Evolutionary conservation across 2,797 vertebrate genomes (phyloP).

Genomic region (Acestrorhynchus altus): DNA sequence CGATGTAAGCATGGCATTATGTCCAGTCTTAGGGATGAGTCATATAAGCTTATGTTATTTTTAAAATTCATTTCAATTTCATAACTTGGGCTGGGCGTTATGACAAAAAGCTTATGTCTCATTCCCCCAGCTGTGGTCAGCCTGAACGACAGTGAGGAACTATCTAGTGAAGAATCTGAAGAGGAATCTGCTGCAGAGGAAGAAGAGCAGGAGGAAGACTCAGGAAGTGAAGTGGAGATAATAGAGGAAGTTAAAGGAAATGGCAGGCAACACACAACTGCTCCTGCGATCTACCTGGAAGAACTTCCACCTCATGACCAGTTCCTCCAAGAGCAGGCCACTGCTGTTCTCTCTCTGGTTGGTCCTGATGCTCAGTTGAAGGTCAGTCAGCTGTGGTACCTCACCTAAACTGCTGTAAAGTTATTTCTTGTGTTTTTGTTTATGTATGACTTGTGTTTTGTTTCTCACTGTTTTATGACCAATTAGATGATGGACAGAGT

Average conservation of each 20-base stretch:
- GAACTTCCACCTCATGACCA: conserved; percentile 45
- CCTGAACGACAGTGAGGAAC: conserved; percentile 79
- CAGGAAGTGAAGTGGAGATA: conserved; percentile 79
- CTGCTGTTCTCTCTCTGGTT: conserved; percentile 71
- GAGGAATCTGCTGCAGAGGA: conserved; percentile 67
- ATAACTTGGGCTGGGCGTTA: too few species aligned
- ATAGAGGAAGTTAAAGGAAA: conserved; percentile 79
- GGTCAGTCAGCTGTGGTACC: too few species aligned
- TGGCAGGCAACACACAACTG: conserved; percentile 66
- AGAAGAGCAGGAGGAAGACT: conserved; percentile 69
- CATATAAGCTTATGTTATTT: too few species aligned
- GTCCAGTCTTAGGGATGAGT: background rate
- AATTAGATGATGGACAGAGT: conserved; percentile 66
- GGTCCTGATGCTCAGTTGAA: conserved; percentile 63
- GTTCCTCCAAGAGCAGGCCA: conserved; percentile 70
- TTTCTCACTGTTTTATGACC: too few species aligned
- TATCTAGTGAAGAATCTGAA: conserved; percentile 75
- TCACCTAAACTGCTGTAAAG: too few species aligned
- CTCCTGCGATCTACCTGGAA: conserved; percentile 60
- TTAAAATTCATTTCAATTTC: too few species aligned
- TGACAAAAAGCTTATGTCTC: background rate
- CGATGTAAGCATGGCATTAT: conserved; percentile 65
- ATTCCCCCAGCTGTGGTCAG: conserved; percentile 80
- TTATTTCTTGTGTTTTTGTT: too few species aligned
- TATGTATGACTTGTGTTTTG: too few species aligned